Evolutionary conservation across 2,888 invertebrate genomes (phyloP), one percentile per base, ranked within the genome.

Genomic region (Octonoba sinensis): DNA sequence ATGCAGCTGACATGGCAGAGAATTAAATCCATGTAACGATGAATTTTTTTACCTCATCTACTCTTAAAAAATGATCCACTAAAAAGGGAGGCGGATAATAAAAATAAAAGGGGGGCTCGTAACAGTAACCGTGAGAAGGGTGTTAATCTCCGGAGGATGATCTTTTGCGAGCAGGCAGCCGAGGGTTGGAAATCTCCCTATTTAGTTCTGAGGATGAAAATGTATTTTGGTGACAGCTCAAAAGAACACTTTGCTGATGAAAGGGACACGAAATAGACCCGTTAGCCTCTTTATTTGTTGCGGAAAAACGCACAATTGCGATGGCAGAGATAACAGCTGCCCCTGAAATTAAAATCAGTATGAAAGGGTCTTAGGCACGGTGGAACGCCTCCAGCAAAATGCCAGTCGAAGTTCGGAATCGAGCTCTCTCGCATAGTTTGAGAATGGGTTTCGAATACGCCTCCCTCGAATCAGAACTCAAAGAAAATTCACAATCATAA

Each of bases 41-140:
- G n/a, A 56, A 18, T 44, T 44, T 62, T 62, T 44, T 62, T 59
- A 22, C 27, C 15, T 24, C 60, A 44, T 59, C 27, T 59, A 8
- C 60, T 36, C 11, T 44, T 44, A 62, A 62, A 62, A 62, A 62
- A 27, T 62, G 60, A 62, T 44, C 44, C 44, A 44, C 27, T 27
- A 27, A 27, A 27, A 27, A 27, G 27, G 27, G 27, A 27, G 27
- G 27, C 27, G 27, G 27, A 27, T 27, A 27, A 27, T 27, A 27
- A 27, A 27, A 27, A 27, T 27, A 27, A 27, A 27, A 27, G 36
- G 56, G 36, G 66, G 57, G 49, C 15, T 18, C 47, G 18, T 36
- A 67, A 73, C 60, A 49, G 62, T 46, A 47, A 67, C 62, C 79
- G 73, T 73, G 79, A 79, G 79, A 79, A 79, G 73, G 79, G 79